phyloP scores from a whole-genome alignment of 92 coral and sea anemone genomes.

The Parazoanthus darwini region DNA sequence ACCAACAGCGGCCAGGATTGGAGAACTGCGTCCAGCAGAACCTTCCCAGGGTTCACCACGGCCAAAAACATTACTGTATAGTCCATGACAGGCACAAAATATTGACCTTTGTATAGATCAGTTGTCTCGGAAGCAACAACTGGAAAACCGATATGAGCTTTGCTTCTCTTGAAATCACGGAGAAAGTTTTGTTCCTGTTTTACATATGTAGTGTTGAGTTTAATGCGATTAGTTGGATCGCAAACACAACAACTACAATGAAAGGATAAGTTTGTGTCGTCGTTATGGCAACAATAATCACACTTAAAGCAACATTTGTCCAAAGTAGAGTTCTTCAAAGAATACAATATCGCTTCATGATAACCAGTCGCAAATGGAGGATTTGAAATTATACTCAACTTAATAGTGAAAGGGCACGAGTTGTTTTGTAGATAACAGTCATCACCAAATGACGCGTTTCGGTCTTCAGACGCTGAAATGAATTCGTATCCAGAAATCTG shows the following conservation, averaged over 20 bases:
- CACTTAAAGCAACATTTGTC: not conserved
- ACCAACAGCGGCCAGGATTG: slow-evolving; percentile 9
- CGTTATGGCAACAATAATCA: not conserved
- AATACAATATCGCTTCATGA: not conserved
- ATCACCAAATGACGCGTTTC: no score
- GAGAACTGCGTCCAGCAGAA: not conserved
- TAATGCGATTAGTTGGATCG: not conserved
- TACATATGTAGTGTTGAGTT: not conserved
- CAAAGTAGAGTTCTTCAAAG: not conserved
- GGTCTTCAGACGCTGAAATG: no score
- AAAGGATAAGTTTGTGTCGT: no score
- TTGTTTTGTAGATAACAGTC: not conserved
- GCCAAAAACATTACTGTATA: not conserved
- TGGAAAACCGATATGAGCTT: slow-evolving; percentile 13
- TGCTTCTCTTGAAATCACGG: not conserved
- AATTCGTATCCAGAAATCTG: not conserved
- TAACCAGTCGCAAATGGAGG: not conserved
- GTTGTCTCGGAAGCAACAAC: not conserved
- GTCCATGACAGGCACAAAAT: not conserved
- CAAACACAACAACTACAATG: no score
- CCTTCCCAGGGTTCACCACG: slow-evolving; percentile 9
- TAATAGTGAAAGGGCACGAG: not conserved
- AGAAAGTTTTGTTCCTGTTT: not conserved
- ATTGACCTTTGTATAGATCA: not conserved
- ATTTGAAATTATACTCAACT: not conserved